Percentiles rank a stretch among this genome's conserved stretches.
These are phyloP conservation scores for Bombylius discolor DNA, from an alignment of 2,888 invertebrate genomes.

Conservation along the genomic window DNA sequence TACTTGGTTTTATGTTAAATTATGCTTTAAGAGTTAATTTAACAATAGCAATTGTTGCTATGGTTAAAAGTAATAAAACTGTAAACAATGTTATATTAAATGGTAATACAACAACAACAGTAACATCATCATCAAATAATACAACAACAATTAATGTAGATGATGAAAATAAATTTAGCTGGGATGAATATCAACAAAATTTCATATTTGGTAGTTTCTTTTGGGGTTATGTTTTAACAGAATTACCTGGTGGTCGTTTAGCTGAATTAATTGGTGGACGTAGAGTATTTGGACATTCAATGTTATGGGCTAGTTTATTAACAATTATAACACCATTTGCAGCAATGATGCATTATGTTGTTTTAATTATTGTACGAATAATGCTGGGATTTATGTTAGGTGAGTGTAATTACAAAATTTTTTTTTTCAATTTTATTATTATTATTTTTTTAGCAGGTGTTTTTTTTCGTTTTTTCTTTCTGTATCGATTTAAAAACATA, in stretches of 20 bases:
- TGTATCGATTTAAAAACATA: background rate
- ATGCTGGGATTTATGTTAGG: constrained; percentile 60
- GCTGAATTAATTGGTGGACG: constrained; percentile 72
- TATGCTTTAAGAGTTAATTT: constrained; percentile 78
- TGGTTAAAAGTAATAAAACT: constrained; percentile 42
- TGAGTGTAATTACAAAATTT: constrained; percentile 8
- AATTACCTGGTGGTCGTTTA: constrained; percentile 75
- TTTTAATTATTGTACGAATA: constrained; percentile 58
- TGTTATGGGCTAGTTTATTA: constrained; percentile 65
- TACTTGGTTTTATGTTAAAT: constrained; percentile 79
- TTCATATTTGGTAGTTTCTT: constrained; percentile 76
- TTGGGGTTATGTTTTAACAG: constrained; percentile 84
- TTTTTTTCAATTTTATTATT: background rate
- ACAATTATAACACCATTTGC: constrained; percentile 70
- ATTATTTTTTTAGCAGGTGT: constrained; percentile 39
- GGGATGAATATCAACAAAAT: constrained; percentile 69
- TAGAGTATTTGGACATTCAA: constrained; percentile 76
- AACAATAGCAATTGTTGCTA: constrained; percentile 75
- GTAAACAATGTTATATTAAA: background rate
- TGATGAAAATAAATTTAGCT: constrained; percentile 46
- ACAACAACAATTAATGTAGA: constrained; percentile 4
- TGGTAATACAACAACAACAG: constrained; percentile 2
- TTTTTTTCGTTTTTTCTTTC: background rate
- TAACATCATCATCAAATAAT: constrained; percentile 3
- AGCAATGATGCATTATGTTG: constrained; percentile 54